Conservation (phyloP, 2,113 vertebrate genomes). For the Balaenoptera acutorostrata region DNA sequence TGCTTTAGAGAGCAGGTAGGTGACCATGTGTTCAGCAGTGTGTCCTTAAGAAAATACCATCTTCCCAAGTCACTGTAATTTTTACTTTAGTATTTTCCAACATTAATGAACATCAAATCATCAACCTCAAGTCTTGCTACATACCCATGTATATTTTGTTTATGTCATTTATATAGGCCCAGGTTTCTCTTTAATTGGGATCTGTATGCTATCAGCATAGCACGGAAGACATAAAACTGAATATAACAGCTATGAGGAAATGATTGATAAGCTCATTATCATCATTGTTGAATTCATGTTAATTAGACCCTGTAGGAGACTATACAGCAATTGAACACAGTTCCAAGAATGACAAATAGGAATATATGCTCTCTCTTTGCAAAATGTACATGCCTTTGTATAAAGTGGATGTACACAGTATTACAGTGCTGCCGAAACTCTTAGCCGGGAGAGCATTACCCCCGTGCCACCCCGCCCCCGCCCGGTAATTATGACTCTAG, state of each 20-base stretch:
- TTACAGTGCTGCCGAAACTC: not conserved
- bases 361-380: not conserved
- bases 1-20: conserved; percentile 40
- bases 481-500: not conserved
- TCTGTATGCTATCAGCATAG: not conserved
- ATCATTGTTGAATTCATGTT: conserved; percentile 9
- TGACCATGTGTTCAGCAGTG: conserved; percentile 44
- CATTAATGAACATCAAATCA: conserved; percentile 29
- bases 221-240: not conserved
- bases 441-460: not conserved
- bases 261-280: not conserved
- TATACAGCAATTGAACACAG: not conserved
- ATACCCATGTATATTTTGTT: not conserved
- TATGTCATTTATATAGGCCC: conserved; percentile 8
- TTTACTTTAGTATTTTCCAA: conserved; percentile 16
- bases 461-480: not conserved
- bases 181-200: conserved; percentile 15
- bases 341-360: not conserved
- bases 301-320: not conserved
- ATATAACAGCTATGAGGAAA: not conserved
- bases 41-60: conserved; percentile 59
- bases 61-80: conserved; percentile 53
- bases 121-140: conserved; percentile 5
- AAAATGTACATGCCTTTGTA: not conserved
- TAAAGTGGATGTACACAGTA: not conserved